Base-by-base conservation (phyloP, 2,797 vertebrate genomes). In the Characodon lateralis region DNA sequence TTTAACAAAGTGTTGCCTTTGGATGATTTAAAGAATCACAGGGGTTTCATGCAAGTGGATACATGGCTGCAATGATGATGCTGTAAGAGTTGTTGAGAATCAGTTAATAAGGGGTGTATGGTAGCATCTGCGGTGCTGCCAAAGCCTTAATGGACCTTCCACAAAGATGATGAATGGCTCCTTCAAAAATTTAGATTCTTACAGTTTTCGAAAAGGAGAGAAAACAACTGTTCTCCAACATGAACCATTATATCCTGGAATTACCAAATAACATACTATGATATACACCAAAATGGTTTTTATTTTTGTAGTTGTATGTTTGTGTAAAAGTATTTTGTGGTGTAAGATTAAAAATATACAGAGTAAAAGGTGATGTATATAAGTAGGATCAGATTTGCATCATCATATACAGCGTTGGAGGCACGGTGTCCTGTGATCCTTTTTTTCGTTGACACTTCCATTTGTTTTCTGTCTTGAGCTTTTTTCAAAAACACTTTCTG, bases 91-190 rank as follows among this genome's bases (percentile, higher is more conserved):
- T 26, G 66, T 20, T 46, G 5, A 72, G 48, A 71, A 63, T 41
- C 43, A 10, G 56, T 58, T 9, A 41, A 20, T 6, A 24, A 24
- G 75, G 70, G 66, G 24, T 35, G 74, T 46, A 10, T 28, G 61
- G 46, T 70, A 31, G 48, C 53, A 75, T 56, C 74, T 72, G 72
- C 43, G 68, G 71, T 6, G 18, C 41, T 46, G 55, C 73, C 65
- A 68, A 48, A 31, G 7, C 63, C 65, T 72, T 16, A 39, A 41
- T 3, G 7, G 50, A 65, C 69, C 26, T 65, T 6, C 50, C 65
- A 24, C 48, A 63, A 10, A 72, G 55, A 56, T 69, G 8, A 73
- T 56, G 35, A 78, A 71, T 35, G 31, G n/a, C 31, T 20, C 41
- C 26, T 46, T 75, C 41, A 66, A 2, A 48, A 73, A 69, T 22